These are phyloP conservation scores for Drosophila auraria DNA, from an alignment of 1,140 invertebrate species.

Conservation along the genomic window DNA sequence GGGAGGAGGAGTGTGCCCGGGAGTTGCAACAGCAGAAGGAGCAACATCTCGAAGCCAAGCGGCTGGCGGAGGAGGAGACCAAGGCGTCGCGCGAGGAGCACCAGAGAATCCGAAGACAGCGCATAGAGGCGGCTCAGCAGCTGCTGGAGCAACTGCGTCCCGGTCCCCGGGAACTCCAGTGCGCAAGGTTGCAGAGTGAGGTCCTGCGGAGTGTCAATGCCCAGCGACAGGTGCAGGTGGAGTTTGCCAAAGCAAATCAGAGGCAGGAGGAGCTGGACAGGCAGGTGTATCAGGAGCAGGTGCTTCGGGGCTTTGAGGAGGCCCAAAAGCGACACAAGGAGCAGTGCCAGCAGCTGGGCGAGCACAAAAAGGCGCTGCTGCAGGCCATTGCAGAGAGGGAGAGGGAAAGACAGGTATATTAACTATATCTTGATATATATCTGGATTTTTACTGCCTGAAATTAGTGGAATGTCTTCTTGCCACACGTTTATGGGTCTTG, in stretches of 20 bases:
- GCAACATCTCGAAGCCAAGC: conserved; percentile 31
- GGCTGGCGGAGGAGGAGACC: conserved; percentile 38
- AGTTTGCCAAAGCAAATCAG: conserved; percentile 52
- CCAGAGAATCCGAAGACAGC: conserved; percentile 21
- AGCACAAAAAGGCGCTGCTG: conserved; percentile 66
- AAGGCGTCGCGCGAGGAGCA: conserved; percentile 39
- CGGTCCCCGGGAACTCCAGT: conserved; percentile 71
- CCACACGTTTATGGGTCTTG: not conserved
- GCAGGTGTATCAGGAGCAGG: conserved; percentile 59
- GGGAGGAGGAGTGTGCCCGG: conserved; percentile 50
- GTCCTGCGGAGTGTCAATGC: conserved; percentile 66
- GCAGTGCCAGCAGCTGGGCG: conserved; percentile 41
- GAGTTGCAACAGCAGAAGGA: conserved; percentile 32
- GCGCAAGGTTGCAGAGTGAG: conserved; percentile 72
- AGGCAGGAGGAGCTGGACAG: conserved; percentile 51
- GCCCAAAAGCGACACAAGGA: conserved; percentile 55
- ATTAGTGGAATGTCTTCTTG: not conserved
- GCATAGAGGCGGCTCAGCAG: conserved; percentile 69
- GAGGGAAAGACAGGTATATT: conserved; percentile 25
- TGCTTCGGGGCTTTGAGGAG: conserved; percentile 61
- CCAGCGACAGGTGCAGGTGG: conserved; percentile 67
- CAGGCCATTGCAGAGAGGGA: conserved; percentile 61
- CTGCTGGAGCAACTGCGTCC: conserved; percentile 72
- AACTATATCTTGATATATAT: not conserved
- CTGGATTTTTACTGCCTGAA: not conserved